A percentile compares a stretch with the other conserved stretches of the same genome.
Evolutionary conservation across 2,113 vertebrate genomes (phyloP).

Genomic region (Catagonus wagneri): DNA sequence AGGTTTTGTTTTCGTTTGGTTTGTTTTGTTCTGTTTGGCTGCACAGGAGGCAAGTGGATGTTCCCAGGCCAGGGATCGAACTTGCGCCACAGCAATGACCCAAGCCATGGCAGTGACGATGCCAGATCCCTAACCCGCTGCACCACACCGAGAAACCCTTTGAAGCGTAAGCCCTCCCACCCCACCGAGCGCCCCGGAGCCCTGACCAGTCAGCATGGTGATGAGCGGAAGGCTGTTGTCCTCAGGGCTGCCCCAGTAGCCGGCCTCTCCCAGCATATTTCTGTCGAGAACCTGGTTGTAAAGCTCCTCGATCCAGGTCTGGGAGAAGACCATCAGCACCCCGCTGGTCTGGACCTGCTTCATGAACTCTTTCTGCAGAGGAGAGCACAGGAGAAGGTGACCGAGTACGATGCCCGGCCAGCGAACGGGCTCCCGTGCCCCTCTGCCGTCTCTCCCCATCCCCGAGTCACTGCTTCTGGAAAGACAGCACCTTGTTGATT

Average conservation of each 20-base stretch:
- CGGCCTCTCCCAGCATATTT: slow-evolving; percentile 96
- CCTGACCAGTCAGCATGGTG: slow-evolving; percentile 95
- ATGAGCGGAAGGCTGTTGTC: slow-evolving; percentile 93
- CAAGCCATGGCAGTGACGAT: too few species aligned
- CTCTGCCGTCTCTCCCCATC: background rate
- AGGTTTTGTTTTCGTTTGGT: too few species aligned
- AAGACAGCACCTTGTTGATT: background rate
- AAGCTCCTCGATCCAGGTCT: slow-evolving; percentile 97
- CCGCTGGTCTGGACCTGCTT: slow-evolving; percentile 95
- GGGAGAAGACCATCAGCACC: slow-evolving; percentile 95
- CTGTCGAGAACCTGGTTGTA: slow-evolving; percentile 95
- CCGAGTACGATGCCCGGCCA: background rate
- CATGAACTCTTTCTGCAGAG: slow-evolving; percentile 95
- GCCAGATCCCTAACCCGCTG: too few species aligned
- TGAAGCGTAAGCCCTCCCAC: accelerated
- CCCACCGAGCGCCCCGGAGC: accelerated
- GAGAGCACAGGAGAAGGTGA: background rate
- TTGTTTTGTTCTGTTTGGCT: too few species aligned
- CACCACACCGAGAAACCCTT: too few species aligned
- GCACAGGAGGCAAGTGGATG: too few species aligned
- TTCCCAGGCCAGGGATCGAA: too few species aligned
- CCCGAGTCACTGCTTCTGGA: background rate
- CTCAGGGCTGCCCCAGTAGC: slow-evolving; percentile 94
- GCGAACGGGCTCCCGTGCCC: accelerated
- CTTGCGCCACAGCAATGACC: too few species aligned